Percentiles rank a stretch among this genome's conserved stretches.
phyloP scores from a whole-genome alignment of 2,113 vertebrate genomes.

The Mormoops blainvillei region DNA sequence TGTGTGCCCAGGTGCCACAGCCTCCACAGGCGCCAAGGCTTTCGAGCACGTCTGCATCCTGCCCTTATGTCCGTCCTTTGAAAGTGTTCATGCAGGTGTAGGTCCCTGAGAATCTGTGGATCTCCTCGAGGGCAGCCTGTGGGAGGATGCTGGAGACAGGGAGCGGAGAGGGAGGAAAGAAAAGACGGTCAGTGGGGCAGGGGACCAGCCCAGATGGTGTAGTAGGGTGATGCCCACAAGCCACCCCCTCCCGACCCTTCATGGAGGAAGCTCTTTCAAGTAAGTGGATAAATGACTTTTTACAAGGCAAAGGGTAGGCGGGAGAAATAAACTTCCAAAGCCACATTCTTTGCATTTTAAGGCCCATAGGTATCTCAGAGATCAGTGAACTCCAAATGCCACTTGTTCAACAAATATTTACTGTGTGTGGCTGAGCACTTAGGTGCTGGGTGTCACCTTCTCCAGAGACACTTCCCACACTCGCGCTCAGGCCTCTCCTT shows the following conservation, averaged over 20 bases:
- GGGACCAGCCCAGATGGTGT: rapidly evolving
- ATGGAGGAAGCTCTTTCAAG: neutral
- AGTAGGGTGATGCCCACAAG: neutral
- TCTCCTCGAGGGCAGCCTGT: slow-evolving; percentile 95
- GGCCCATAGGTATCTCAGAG: neutral
- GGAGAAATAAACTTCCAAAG: neutral
- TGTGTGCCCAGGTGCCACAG: neutral
- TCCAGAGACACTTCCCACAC: neutral
- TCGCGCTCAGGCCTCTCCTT: neutral
- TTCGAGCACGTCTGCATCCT: neutral
- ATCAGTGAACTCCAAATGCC: neutral
- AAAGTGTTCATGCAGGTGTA: slow-evolving; percentile 99
- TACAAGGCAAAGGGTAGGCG: neutral
- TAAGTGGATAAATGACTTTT: neutral
- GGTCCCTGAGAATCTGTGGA: slow-evolving; percentile 94
- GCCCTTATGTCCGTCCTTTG: slow-evolving; percentile 91
- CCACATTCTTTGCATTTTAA: neutral
- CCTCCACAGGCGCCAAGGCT: slow-evolving; percentile 49
- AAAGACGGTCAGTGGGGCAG: neutral
- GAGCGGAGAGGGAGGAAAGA: neutral
- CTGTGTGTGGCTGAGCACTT: neutral
- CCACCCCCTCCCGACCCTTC: neutral
- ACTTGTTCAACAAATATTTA: neutral
- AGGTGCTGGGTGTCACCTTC: neutral
- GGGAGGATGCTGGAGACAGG: slow-evolving; percentile 89